Conservation (phyloP, 2,797 vertebrate genomes). For the Spea hammondii region DNA sequence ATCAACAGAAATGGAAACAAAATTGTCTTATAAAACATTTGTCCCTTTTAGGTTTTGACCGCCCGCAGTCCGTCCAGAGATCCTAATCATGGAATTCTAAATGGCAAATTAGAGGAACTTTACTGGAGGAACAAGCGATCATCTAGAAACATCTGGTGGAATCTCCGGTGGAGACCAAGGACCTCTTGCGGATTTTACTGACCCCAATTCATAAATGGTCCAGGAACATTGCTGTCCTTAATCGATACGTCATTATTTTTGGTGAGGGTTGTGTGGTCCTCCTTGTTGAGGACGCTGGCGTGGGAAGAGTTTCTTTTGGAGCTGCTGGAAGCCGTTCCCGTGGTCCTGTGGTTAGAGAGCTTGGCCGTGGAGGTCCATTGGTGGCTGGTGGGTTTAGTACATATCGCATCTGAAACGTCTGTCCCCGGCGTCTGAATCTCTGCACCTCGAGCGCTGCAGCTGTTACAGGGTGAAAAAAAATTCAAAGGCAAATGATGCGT, state of each 20-base stretch:
- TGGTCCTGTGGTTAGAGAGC: background rate
- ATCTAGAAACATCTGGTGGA: too few relatives aligned
- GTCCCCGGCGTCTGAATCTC: slow-evolving; percentile 42
- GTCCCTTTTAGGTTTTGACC: too few relatives aligned
- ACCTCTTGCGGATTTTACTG: slow-evolving; percentile 17
- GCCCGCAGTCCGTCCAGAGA: too few relatives aligned
- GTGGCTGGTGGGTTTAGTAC: slow-evolving; percentile 46
- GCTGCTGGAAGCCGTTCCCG: too few relatives aligned
- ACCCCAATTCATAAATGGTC: slow-evolving; percentile 50
- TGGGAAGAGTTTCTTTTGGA: background rate
- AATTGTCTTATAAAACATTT: too few relatives aligned
- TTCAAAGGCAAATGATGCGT: too few relatives aligned
- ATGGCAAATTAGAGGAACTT: too few relatives aligned
- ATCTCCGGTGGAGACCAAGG: too few relatives aligned
- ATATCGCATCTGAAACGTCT: slow-evolving; percentile 52
- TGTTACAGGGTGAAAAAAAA: slow-evolving; percentile 29
- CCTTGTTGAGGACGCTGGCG: too few relatives aligned
- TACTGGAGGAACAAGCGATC: too few relatives aligned
- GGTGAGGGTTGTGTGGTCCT: background rate
- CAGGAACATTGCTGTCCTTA: fast-evolving
- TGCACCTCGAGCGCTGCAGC: slow-evolving; percentile 61
- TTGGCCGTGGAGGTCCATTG: background rate
- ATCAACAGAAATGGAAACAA: too few relatives aligned
- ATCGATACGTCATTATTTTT: background rate
- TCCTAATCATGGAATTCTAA: too few relatives aligned